phyloP scores from a whole-genome alignment of 2,888 invertebrate genomes.

The Desoria tigrina region DNA sequence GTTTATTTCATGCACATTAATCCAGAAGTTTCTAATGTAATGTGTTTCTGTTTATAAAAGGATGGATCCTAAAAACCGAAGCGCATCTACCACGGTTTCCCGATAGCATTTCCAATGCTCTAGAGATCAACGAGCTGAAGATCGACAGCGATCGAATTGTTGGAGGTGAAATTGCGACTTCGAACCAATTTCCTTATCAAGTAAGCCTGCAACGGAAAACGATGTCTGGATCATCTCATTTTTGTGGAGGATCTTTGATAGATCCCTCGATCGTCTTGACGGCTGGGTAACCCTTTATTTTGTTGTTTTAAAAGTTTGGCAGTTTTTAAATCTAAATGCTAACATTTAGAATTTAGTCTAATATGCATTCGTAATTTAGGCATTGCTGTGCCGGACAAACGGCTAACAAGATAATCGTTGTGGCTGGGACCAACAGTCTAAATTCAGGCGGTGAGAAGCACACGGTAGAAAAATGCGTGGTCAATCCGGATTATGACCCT shows the following conservation, averaged over 20 bases:
- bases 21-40: too few species aligned
- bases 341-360: too few species aligned
- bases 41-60: too few species aligned
- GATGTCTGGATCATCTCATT: conserved; percentile 28
- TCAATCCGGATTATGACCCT: too few species aligned
- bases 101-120: conserved; percentile 17
- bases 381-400: too few species aligned
- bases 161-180: conserved; percentile 27
- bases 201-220: conserved; percentile 32
- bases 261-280: conserved; percentile 10
- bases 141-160: conserved; percentile 25
- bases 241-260: conserved; percentile 34
- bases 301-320: background rate
- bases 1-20: too few species aligned
- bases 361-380: too few species aligned
- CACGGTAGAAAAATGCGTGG: too few species aligned
- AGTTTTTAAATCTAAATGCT: background rate
- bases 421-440: too few species aligned
- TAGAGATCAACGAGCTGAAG: conserved; percentile 20
- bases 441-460: too few species aligned
- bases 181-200: conserved; percentile 30
- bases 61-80: background rate
- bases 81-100: conserved; percentile 32
- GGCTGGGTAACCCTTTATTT: conserved; percentile 32
- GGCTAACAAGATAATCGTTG: too few species aligned